Evolutionary conservation across 2,113 vertebrate genomes (phyloP).

Genomic region (Pseudorasbora parva): DNA sequence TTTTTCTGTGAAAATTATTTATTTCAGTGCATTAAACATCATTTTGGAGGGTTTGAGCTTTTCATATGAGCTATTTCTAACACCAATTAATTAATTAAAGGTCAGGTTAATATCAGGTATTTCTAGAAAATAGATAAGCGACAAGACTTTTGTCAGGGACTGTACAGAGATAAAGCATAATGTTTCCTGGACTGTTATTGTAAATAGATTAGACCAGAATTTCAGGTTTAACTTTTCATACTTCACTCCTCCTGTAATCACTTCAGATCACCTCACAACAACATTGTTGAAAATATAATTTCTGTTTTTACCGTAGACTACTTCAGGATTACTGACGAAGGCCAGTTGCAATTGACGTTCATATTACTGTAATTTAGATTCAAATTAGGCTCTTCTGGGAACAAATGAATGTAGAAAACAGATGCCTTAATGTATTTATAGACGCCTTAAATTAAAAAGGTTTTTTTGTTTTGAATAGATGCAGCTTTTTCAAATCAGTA

Average conservation of each 20-base stretch:
- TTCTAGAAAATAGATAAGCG: too few relatives aligned
- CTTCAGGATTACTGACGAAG: not conserved
- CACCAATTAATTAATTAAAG: too few relatives aligned
- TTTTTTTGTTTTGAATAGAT: conserved; percentile 1
- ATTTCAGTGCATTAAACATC: too few relatives aligned
- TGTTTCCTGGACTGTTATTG: not conserved
- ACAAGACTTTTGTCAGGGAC: too few relatives aligned
- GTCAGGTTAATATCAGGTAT: too few relatives aligned
- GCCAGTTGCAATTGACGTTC: not conserved
- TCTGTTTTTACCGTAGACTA: not conserved
- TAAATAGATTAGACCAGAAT: not conserved
- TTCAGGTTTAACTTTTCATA: not conserved
- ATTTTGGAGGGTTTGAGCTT: too few relatives aligned
- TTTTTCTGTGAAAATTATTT: too few relatives aligned
- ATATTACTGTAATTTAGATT: not conserved
- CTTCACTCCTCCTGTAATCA: not conserved
- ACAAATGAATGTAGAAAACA: conserved; percentile 1
- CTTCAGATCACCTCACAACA: not conserved
- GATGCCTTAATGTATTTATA: not conserved
- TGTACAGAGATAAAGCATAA: not conserved
- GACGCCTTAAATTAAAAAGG: not conserved
- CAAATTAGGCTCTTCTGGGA: not conserved
- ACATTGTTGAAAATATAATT: not conserved
- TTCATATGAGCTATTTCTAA: too few relatives aligned
- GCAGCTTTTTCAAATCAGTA: conserved; percentile 22